Base-by-base conservation (phyloP, 2,888 invertebrate species). In the Achlya flavicornis region DNA sequence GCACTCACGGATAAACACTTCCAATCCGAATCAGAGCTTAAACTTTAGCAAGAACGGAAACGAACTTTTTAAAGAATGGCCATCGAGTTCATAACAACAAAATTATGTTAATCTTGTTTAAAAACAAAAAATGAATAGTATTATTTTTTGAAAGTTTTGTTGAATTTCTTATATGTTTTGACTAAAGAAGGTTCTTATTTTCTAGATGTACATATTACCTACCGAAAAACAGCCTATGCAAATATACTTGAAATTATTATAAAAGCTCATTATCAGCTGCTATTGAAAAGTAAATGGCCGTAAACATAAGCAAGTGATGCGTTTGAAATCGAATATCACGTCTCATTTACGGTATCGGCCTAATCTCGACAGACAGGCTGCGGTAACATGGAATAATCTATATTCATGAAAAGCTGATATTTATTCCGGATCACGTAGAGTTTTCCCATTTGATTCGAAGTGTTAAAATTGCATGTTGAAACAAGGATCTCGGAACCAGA, bases 281-380 rank as follows among this genome's bases (percentile, higher is more conserved):
- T 19, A 53, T 66, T 59, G 58, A 65, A 68, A 68, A 65, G 70
- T 68, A 75, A 83, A 85, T 84, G 65, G 63, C 75, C 80, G 79
- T 82, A 74, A 81, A 81, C 69, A 72, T 72, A 73, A 79, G 64
- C 70, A 66, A 85, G 72, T 79, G 85, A 77, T 64, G 84, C 81
- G 80, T 62, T 26, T 67, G 65, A 82, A 85, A 88, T 87, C 80
- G 76, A 80, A 80, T 87, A 70, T 63, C 76, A 83, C 84, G 85
- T 77, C 70, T 78, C 88, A 86, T 88, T 87, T 86, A 68, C 83
- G 76, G 76, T 72, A 66, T 75, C 63, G 66, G 70, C 74, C 41
- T 80, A 79, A 84, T 80, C 78, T 72, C 68, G 58, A 64, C 68
- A 64, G 68, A 65, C 66, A 66, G 69, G 53, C 68, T 65, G 63